These are phyloP conservation scores for Oryzias dopingdopingensis DNA, from an alignment of 2,797 vertebrate species.

Conservation along the genomic window DNA sequence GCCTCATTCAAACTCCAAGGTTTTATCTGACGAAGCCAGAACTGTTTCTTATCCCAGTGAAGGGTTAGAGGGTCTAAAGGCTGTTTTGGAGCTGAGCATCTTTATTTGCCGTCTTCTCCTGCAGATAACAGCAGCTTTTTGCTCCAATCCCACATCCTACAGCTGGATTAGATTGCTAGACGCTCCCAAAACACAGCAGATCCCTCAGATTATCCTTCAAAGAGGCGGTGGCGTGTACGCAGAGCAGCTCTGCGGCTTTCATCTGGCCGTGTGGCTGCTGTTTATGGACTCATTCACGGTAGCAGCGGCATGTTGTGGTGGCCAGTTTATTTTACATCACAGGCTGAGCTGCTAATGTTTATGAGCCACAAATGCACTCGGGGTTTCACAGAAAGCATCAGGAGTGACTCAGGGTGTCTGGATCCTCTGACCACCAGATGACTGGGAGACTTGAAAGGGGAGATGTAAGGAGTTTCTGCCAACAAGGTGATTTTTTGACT, in stretches of 20 bases:
- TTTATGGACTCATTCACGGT: constrained; percentile 56
- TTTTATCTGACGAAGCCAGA: too few relatives aligned
- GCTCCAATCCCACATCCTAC: constrained; percentile 38
- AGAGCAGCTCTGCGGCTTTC: constrained; percentile 48
- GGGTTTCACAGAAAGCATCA: constrained; percentile 64
- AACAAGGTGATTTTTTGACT: constrained; percentile 18
- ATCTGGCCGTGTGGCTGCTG: constrained; percentile 58
- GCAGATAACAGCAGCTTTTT: constrained; percentile 11
- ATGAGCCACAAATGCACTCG: constrained; percentile 63
- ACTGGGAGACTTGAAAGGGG: constrained; percentile 48
- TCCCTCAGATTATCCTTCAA: constrained; percentile 35
- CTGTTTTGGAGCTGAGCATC: constrained; percentile 14
- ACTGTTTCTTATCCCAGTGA: too few relatives aligned
- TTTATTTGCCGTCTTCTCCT: constrained; percentile 33
- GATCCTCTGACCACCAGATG: constrained; percentile 56
- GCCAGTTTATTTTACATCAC: constrained; percentile 69
- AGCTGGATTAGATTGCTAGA: constrained; percentile 28
- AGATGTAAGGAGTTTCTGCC: constrained; percentile 18
- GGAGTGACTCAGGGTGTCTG: constrained; percentile 70
- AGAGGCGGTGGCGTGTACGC: constrained; percentile 28
- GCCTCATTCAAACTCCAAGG: too few relatives aligned
- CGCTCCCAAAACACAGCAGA: constrained; percentile 46
- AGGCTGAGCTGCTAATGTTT: constrained; percentile 62
- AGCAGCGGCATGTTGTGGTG: constrained; percentile 61
- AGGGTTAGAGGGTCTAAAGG: background rate